A percentile compares a stretch with the other conserved stretches of the same genome.
Evolutionary conservation across 2,113 vertebrate genomes (phyloP).

Genomic region (Amazona vittata): DNA sequence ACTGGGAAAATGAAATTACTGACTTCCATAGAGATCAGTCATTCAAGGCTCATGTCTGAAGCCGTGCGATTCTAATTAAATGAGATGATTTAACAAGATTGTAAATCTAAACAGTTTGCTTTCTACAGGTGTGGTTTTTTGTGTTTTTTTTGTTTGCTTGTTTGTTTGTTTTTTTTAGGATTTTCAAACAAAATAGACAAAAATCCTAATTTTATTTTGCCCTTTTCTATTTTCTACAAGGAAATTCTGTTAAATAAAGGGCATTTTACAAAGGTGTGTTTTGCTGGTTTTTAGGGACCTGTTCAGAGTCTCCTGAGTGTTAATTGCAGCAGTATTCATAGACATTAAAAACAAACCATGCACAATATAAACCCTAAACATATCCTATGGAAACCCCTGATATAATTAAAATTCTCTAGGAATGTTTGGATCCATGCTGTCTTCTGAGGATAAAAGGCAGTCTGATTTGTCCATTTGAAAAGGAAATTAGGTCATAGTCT

Average conservation of each 20-base stretch:
- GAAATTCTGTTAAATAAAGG: background rate
- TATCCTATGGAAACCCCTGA: background rate
- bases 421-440: background rate
- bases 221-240: background rate
- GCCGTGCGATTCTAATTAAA: background rate
- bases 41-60: background rate
- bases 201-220: accelerated
- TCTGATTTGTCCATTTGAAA: background rate
- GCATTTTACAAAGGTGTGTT: background rate
- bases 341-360: background rate
- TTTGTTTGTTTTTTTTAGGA: background rate
- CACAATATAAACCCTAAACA: background rate
- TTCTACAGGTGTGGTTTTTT: background rate
- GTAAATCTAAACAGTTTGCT: background rate
- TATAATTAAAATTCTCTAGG: background rate
- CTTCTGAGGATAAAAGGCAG: background rate
- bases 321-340: background rate
- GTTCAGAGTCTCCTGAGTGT: background rate
- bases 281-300: background rate
- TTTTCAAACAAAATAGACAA: background rate
- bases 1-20: background rate
- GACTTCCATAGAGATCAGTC: background rate
- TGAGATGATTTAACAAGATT: background rate
- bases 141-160: no score
- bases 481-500: background rate